Percentiles rank a stretch among this genome's conserved stretches.
phyloP scores from a whole-genome alignment of 1,140 invertebrate species.

The Drosophila biarmipes region DNA sequence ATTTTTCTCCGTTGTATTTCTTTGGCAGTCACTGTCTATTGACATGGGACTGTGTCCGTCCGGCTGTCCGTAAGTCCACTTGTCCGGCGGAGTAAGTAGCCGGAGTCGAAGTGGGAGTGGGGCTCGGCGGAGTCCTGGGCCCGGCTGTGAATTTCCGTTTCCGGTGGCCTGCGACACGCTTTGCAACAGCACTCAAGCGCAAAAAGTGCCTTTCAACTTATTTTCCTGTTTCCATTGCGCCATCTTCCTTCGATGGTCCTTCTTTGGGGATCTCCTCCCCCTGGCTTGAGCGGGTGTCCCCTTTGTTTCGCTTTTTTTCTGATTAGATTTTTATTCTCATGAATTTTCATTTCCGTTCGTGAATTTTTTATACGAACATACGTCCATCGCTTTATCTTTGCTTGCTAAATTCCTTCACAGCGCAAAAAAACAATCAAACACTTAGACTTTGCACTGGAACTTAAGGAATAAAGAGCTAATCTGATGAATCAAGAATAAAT shows the following conservation, averaged over 20 bases:
- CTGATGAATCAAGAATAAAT: too few relatives aligned
- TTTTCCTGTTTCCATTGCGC: constrained; percentile 65
- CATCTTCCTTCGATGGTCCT: constrained; percentile 43
- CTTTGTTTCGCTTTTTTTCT: constrained; percentile 64
- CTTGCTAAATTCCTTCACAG: constrained; percentile 24
- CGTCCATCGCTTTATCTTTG: constrained; percentile 35
- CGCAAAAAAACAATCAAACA: neutral
- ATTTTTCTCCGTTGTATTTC: constrained; percentile 20
- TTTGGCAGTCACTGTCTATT: constrained; percentile 48
- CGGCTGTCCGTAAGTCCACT: constrained; percentile 23
- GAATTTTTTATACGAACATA: constrained; percentile 51
- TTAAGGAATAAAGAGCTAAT: too few relatives aligned
- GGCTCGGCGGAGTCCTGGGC: constrained; percentile 44
- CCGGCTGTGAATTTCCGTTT: constrained; percentile 72
- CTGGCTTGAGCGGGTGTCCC: constrained; percentile 26
- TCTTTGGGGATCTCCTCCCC: constrained; percentile 12
- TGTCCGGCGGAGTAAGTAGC: constrained; percentile 63
- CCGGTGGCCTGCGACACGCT: constrained; percentile 65
- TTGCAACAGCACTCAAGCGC: constrained; percentile 69
- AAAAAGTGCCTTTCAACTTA: constrained; percentile 78
- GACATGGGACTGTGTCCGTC: constrained; percentile 58
- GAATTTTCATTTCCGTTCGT: constrained; percentile 73
- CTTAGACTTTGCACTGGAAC: neutral
- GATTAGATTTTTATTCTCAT: constrained; percentile 76
- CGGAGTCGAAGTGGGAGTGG: constrained; percentile 11